phyloP scores from a whole-genome alignment of 2,113 vertebrate genomes.

The Oryzias curvinotus region DNA sequence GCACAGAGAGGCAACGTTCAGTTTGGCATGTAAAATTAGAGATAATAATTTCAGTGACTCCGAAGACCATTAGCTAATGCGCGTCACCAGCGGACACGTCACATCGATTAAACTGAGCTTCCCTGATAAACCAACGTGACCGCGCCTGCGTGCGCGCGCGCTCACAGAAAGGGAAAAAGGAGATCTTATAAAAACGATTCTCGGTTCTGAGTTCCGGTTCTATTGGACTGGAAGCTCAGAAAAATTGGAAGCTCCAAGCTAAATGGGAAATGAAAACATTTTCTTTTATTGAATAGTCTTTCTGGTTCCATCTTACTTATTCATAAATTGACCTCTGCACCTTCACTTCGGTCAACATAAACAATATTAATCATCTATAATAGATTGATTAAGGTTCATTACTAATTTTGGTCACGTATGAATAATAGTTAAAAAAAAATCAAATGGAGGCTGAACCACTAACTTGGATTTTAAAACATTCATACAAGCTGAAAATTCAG shows the following conservation, averaged over 20 bases:
- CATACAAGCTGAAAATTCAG: too few relatives aligned
- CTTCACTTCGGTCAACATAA: neutral
- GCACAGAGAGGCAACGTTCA: neutral
- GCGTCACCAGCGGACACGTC: conserved; percentile 73
- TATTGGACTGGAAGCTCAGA: too few relatives aligned
- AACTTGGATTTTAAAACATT: too few relatives aligned
- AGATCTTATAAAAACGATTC: conserved; percentile 22
- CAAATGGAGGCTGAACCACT: too few relatives aligned
- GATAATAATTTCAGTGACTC: conserved; percentile 76
- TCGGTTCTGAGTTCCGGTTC: conserved; percentile 2
- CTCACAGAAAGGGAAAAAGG: neutral
- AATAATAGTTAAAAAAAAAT: too few relatives aligned
- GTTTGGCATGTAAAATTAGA: conserved; percentile 50
- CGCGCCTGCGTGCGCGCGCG: neutral
- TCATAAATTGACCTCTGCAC: too few relatives aligned
- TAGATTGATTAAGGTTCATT: neutral
- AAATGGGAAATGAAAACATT: too few relatives aligned
- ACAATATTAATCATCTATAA: neutral
- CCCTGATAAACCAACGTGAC: conserved; percentile 61
- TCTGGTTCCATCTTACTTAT: too few relatives aligned
- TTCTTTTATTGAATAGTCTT: neutral
- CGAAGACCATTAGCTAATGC: conserved; percentile 81
- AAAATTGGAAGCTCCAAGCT: too few relatives aligned
- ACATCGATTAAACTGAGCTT: conserved; percentile 83
- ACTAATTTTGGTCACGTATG: too few relatives aligned